phyloP scores from a whole-genome alignment of 2,888 invertebrate species.

The Acleris cristana region DNA sequence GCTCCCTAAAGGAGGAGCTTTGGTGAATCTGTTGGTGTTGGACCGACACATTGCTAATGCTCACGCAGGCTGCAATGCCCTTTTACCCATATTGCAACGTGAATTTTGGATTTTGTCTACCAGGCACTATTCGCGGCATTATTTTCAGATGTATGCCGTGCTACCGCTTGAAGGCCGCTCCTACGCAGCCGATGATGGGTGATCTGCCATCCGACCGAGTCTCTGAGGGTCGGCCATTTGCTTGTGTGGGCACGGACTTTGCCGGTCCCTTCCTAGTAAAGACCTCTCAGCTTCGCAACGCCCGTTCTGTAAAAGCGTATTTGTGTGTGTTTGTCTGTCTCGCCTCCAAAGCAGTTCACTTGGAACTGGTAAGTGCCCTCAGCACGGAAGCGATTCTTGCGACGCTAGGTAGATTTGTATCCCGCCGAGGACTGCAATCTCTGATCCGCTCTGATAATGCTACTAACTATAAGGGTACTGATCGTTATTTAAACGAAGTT shows the following conservation, averaged over 20 bases:
- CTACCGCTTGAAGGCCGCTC: background rate
- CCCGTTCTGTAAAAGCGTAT: background rate
- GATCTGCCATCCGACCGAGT: conserved; percentile 1
- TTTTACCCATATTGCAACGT: too few relatives aligned
- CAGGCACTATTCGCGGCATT: background rate
- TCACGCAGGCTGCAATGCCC: conserved; percentile 2
- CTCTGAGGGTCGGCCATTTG: background rate
- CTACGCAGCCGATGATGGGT: conserved; percentile 5
- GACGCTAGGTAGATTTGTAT: background rate
- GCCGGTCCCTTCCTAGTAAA: background rate
- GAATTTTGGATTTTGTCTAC: conserved; percentile 1
- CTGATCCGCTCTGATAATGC: background rate
- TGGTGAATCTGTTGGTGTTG: background rate
- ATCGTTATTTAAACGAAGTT: background rate
- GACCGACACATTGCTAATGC: background rate
- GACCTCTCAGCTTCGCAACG: background rate
- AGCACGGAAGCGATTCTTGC: background rate
- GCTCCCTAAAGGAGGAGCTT: background rate
- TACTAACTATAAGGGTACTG: too few relatives aligned
- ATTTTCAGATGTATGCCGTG: conserved; percentile 5
- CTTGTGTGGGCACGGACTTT: background rate
- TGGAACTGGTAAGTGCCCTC: background rate
- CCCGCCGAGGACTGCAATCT: background rate
- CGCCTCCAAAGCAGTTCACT: background rate
- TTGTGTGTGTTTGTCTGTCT: conserved; percentile 4